phyloP scores from a whole-genome alignment of 2,888 invertebrate species.

The Lathronympha strigana region DNA sequence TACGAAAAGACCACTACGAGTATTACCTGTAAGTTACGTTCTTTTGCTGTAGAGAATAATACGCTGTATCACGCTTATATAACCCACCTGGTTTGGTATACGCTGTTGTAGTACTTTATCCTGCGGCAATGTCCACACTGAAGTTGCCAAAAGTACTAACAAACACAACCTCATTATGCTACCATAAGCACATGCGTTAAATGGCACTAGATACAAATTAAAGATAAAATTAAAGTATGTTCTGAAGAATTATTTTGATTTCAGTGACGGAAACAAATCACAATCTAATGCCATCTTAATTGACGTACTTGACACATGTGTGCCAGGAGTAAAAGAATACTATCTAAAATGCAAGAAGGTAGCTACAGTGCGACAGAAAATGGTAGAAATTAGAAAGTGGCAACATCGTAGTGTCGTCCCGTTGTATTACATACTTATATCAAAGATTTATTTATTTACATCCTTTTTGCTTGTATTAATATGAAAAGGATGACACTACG shows the following conservation, averaged over 20 bases:
- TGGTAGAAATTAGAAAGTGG: too few relatives aligned
- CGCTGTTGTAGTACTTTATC: slow-evolving; percentile 49
- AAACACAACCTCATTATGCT: slow-evolving; percentile 67
- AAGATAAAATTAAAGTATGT: slow-evolving; percentile 51
- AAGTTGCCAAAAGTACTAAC: slow-evolving; percentile 62
- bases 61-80: background rate
- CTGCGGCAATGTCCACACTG: slow-evolving; percentile 65
- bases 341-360: too few relatives aligned
- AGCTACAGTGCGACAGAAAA: too few relatives aligned
- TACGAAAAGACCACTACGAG: too few relatives aligned
- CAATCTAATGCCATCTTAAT: slow-evolving; percentile 52
- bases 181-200: slow-evolving; percentile 47
- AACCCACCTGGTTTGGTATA: slow-evolving; percentile 10
- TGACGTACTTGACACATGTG: background rate
- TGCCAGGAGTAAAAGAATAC: too few relatives aligned
- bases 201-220: slow-evolving; percentile 50
- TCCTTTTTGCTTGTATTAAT: too few relatives aligned
- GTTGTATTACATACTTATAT: too few relatives aligned
- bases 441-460: too few relatives aligned
- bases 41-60: too few relatives aligned
- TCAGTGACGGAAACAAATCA: slow-evolving; percentile 65
- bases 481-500: too few relatives aligned
- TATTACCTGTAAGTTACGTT: too few relatives aligned
- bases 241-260: slow-evolving; percentile 57
- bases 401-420: too few relatives aligned